Evolutionary conservation across 2,888 invertebrate species (phyloP), one percentile per base, ranked within the genome.

Genomic region (Exephanes ischioxanthus): DNA sequence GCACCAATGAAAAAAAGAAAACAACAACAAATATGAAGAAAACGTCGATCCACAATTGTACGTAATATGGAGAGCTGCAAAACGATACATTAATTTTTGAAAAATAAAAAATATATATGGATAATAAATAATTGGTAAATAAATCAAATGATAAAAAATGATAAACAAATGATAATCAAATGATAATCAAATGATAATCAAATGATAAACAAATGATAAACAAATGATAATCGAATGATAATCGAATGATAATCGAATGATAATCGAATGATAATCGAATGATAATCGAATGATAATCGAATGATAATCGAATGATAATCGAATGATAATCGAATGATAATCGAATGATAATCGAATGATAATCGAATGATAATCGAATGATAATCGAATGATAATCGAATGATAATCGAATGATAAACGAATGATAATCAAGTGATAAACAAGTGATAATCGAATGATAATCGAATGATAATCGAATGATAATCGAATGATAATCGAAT

Each of bases 41-140:
- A 61, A 2, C 68, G 26, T 37, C 6, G 16, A 61, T 1, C 11
- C 22, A 55, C 71, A 22, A 83, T 80, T 73, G 67, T 37, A 37
- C 26, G 30, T 16, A 61, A 61, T 16, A 26, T 16, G 11, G 30
- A 61, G 30, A 30, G 30, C 30, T n/a, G 66, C 66, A n/a, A 66
- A 37, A n/a, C 37, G 41, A 68, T 68, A 45, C 51, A 61, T 79
- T 68, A 22, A 83, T 73, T 68, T 61, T 14, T 61, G 1, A 41
- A 75, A 55, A 63, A 72, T 6, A 58, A 30, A 37, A 66, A 80
- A 51, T 6, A n/a, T 7, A 41, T 5, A 30, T 30, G 2, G 5
- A 68, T 33, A 66, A 7, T 6, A 33, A 26, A 41, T 6, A 33
- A 33, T 48, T 63, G 72, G 30, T 72, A 22, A 72, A 66, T 19